phyloP scores from a whole-genome alignment of 2,888 invertebrate genomes.

The Liposcelis brunnea region DNA sequence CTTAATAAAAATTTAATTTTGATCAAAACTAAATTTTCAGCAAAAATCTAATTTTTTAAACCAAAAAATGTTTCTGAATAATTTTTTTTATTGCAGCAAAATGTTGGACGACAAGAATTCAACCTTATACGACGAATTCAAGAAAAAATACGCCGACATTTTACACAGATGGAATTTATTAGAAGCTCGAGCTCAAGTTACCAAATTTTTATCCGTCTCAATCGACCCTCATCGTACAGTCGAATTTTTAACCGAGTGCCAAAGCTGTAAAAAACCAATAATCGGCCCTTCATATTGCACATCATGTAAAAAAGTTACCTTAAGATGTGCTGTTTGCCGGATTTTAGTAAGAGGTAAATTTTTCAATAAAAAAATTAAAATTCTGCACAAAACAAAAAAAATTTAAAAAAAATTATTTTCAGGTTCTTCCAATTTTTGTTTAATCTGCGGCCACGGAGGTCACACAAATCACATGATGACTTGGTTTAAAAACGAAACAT shows the following conservation, averaged over 20 bases:
- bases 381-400: too few relatives aligned
- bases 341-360: conserved; percentile 58
- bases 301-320: conserved; percentile 51
- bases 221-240: conserved; percentile 38
- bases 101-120: conserved; percentile 31
- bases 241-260: conserved; percentile 57
- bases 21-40: too few relatives aligned
- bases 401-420: conserved; percentile 10
- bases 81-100: conserved; percentile 16
- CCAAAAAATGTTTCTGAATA: too few relatives aligned
- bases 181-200: conserved; percentile 59
- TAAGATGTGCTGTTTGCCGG: conserved; percentile 72
- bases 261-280: conserved; percentile 43
- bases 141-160: conserved; percentile 74
- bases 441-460: conserved; percentile 85
- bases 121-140: conserved; percentile 34
- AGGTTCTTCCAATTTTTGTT: conserved; percentile 58
- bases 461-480: conserved; percentile 67
- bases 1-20: too few relatives aligned
- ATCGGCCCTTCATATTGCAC: conserved; percentile 51
- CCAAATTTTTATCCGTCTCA: conserved; percentile 36
- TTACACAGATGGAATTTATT: conserved; percentile 70
- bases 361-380: neutral
- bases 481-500: conserved; percentile 61
- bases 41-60: too few relatives aligned